Conservation (phyloP, 2,113 vertebrate species). For the Neolamprologus ventralis region DNA sequence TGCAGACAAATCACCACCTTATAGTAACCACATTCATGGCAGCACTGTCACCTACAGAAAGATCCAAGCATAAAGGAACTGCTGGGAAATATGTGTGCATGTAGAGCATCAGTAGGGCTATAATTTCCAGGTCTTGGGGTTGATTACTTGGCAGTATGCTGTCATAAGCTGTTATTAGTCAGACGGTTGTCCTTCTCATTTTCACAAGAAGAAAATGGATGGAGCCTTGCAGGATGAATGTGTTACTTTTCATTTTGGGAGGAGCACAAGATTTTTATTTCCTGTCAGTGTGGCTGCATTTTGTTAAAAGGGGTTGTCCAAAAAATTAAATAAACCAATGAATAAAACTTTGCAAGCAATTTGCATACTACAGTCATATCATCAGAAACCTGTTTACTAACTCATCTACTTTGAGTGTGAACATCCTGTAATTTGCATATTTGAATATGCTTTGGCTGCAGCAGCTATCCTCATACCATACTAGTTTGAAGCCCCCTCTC, state of each 20-base stretch:
- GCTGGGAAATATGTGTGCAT: slow-evolving; percentile 14
- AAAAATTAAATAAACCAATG: not conserved
- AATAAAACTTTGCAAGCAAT: not conserved
- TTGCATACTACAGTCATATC: not conserved
- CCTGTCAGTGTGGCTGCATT: not conserved
- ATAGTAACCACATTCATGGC: not conserved
- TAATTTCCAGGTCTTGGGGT: not conserved
- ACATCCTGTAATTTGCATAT: not conserved
- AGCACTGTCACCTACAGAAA: not conserved
- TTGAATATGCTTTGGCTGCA: not conserved
- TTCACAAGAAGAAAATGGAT: not conserved
- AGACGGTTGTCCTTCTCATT: not conserved
- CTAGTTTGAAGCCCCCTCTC: not conserved
- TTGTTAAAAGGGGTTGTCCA: not conserved
- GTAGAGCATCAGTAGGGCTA: not conserved
- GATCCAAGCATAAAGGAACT: slow-evolving; percentile 6
- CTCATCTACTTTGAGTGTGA: not conserved
- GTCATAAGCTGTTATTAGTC: not conserved
- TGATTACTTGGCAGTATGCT: not conserved
- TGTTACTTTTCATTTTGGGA: not conserved
- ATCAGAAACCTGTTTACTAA: not conserved
- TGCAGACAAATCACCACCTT: not conserved
- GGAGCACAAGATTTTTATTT: not conserved
- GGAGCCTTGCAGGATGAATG: not conserved
- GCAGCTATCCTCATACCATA: not conserved